Evolutionary conservation across 2,888 invertebrate genomes (phyloP).

Genomic region (Aplocera efformata): DNA sequence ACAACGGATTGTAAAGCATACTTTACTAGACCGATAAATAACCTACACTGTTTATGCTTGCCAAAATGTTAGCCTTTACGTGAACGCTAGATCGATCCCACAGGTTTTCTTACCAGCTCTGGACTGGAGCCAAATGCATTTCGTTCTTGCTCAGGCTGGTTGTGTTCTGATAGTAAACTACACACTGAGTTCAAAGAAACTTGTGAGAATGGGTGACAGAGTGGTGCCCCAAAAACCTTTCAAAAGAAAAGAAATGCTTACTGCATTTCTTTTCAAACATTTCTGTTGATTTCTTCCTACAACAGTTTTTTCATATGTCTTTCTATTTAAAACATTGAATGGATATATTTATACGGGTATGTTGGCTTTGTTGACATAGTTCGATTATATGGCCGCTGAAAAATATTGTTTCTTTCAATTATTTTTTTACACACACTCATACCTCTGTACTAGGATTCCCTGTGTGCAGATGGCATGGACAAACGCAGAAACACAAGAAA

Average conservation of each 20-base stretch:
- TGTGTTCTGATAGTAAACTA: background rate
- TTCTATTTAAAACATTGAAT: too few species aligned
- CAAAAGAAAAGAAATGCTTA: background rate
- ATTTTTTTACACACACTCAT: too few species aligned
- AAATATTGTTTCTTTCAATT: too few species aligned
- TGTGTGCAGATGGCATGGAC: too few species aligned
- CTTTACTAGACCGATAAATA: constrained; percentile 22
- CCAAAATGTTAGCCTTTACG: constrained; percentile 26
- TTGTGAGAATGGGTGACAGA: background rate
- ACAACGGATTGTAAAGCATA: constrained; percentile 21
- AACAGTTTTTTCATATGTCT: too few species aligned
- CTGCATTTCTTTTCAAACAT: background rate
- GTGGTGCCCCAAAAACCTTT: background rate
- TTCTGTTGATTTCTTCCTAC: too few species aligned
- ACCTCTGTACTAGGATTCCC: too few species aligned
- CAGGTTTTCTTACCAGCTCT: constrained; percentile 38
- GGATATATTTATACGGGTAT: too few species aligned
- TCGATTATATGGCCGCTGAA: too few species aligned
- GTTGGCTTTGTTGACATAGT: too few species aligned
- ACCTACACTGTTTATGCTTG: constrained; percentile 21
- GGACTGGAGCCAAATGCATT: constrained; percentile 41
- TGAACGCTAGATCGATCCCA: constrained; percentile 37
- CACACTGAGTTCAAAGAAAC: constrained; percentile 10
- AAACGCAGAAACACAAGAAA: too few species aligned
- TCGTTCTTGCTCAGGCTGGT: constrained; percentile 23